These are phyloP conservation scores for Drosophila stalkeri DNA, from an alignment of 2,888 invertebrate species.

Conservation along the genomic window DNA sequence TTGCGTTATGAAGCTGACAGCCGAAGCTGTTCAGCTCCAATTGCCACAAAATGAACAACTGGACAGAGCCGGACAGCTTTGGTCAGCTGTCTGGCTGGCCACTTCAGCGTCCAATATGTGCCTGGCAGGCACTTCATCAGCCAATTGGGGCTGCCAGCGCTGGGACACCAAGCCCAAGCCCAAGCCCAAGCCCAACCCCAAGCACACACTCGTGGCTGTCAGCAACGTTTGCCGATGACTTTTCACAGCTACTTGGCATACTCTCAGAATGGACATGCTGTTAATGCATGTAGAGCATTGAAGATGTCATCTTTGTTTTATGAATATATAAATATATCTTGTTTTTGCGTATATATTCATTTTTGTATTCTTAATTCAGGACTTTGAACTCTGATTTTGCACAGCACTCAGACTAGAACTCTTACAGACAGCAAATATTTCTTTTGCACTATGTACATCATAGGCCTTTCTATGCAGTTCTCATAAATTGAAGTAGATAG, in stretches of 20 bases:
- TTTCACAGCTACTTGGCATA: slow-evolving; percentile 11
- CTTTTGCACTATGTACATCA: too few relatives aligned
- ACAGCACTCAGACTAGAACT: neutral
- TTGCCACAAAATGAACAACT: slow-evolving; percentile 10
- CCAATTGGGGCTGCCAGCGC: slow-evolving; percentile 13
- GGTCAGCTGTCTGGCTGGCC: slow-evolving; percentile 8
- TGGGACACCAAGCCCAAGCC: neutral
- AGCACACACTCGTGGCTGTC: slow-evolving; percentile 1
- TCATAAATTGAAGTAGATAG: neutral
- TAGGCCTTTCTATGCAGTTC: slow-evolving; percentile 1
- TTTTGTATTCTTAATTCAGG: neutral
- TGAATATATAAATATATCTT: neutral
- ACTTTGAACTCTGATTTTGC: neutral
- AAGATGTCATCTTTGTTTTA: neutral
- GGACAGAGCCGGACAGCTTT: neutral
- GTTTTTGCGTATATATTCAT: neutral
- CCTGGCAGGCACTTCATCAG: slow-evolving; percentile 36
- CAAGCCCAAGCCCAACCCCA: too few relatives aligned
- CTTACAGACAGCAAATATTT: neutral
- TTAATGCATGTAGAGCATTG: neutral
- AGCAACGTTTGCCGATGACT: slow-evolving; percentile 8
- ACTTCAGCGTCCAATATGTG: slow-evolving; percentile 38
- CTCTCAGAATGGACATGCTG: neutral
- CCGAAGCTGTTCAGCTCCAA: slow-evolving; percentile 7
- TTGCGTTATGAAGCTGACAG: slow-evolving; percentile 32